Conservation (phyloP, 2,797 vertebrate species). For the Trachurus trachurus region DNA sequence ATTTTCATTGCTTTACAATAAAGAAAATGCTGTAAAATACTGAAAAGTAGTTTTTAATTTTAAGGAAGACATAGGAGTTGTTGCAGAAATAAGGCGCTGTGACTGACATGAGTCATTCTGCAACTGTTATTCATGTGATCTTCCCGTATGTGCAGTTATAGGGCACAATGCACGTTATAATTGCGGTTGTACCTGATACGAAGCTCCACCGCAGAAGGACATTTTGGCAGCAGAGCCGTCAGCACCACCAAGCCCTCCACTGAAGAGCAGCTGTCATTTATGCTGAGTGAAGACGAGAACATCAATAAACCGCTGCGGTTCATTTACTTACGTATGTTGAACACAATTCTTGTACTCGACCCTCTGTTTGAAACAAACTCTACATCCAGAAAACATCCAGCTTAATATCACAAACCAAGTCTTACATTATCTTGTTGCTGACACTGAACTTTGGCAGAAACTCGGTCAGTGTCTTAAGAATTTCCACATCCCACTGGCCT, state of each 20-base stretch:
- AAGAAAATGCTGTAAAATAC: not conserved
- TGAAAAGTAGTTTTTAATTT: not conserved
- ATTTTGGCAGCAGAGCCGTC: conserved; percentile 69
- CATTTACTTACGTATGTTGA: not conserved
- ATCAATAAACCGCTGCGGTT: not conserved
- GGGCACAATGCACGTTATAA: not conserved
- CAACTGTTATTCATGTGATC: not conserved
- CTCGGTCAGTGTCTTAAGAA: conserved; percentile 78
- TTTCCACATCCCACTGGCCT: conserved; percentile 83
- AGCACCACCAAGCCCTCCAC: conserved; percentile 73
- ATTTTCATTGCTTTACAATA: not conserved
- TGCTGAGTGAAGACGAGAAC: conserved; percentile 69
- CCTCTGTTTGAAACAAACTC: not conserved
- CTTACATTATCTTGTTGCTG: conserved; percentile 86
- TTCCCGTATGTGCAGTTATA: not conserved
- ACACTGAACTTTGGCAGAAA: conserved; percentile 76
- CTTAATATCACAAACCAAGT: conserved; percentile 5
- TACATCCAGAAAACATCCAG: not conserved
- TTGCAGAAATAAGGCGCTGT: not conserved
- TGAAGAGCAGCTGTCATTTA: conserved; percentile 84
- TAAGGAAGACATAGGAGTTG: not conserved
- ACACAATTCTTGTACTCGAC: not conserved
- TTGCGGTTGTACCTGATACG: conserved; percentile 82
- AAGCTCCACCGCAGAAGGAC: conserved; percentile 75
- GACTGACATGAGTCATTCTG: not conserved